Conservation (phyloP, 2,888 invertebrate species). For the Trissoscelio sp. region DNA sequence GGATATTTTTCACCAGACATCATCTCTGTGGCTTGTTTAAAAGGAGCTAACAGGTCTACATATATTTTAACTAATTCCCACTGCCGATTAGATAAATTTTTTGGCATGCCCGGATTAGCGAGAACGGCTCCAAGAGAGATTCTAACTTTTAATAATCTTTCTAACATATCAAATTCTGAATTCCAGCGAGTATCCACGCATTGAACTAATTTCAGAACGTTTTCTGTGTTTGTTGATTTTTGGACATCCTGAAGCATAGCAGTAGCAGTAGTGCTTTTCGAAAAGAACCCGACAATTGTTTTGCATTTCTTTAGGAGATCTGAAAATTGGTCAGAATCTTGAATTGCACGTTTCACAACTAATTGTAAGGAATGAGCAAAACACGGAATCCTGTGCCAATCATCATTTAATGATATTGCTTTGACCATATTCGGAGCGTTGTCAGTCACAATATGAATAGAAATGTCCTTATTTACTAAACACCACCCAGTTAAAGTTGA, state of each 20-base stretch:
- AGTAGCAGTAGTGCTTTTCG: slow-evolving; percentile 17
- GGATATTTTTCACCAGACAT: slow-evolving; percentile 55
- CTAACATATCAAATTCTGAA: slow-evolving; percentile 65
- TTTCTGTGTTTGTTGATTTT: slow-evolving; percentile 1
- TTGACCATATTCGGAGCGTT: slow-evolving; percentile 61
- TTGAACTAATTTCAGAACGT: slow-evolving; percentile 18
- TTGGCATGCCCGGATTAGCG: slow-evolving; percentile 26
- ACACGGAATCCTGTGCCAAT: slow-evolving; percentile 64
- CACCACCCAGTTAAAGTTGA: too few relatives aligned
- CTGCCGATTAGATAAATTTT: slow-evolving; percentile 59
- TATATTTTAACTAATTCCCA: slow-evolving; percentile 62
- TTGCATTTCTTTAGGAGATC: slow-evolving; percentile 51
- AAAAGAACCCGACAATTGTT: slow-evolving; percentile 49
- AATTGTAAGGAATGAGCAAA: slow-evolving; percentile 64
- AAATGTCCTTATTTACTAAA: too few relatives aligned
- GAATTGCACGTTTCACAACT: slow-evolving; percentile 62
- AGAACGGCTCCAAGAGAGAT: slow-evolving; percentile 17
- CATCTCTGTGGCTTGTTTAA: slow-evolving; percentile 58
- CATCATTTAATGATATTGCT: slow-evolving; percentile 59
- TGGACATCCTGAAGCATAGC: slow-evolving; percentile 11
- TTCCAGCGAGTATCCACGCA: slow-evolving; percentile 62
- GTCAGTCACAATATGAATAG: too few relatives aligned
- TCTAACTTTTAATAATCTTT: slow-evolving; percentile 56
- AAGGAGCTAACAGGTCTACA: slow-evolving; percentile 55
- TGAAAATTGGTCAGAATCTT: slow-evolving; percentile 49